Conservation (phyloP, 2,888 invertebrate species). For the Vesta saturnalis region DNA sequence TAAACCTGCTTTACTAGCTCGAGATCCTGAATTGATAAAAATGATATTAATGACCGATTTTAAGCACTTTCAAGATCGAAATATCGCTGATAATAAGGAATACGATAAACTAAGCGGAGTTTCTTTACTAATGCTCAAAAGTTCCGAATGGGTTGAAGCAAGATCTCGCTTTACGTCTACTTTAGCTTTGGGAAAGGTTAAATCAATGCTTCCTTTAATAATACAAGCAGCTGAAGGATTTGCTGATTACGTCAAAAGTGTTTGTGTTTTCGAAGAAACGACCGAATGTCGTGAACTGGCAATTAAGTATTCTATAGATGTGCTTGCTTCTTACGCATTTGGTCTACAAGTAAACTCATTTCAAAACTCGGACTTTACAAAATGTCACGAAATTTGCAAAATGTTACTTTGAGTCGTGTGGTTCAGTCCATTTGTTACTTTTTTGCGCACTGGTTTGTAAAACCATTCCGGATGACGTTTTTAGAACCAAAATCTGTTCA, state of each 20-base stretch:
- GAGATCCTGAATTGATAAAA: background rate
- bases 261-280: background rate
- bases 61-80: background rate
- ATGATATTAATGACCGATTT: background rate
- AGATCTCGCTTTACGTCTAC: background rate
- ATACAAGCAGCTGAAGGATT: background rate
- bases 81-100: background rate
- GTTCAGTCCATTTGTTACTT: background rate
- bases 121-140: slow-evolving; percentile 8
- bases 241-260: background rate
- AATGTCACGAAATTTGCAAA: background rate
- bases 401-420: background rate
- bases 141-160: background rate
- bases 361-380: slow-evolving; percentile 52
- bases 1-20: background rate
- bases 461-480: background rate
- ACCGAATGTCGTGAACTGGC: background rate
- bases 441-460: background rate
- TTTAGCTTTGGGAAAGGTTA: background rate
- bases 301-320: slow-evolving; percentile 65
- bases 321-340: slow-evolving; percentile 69
- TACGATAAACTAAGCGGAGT: background rate
- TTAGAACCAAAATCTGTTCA: background rate
- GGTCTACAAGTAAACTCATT: slow-evolving; percentile 69
- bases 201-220: background rate